Evolutionary conservation across 1,140 invertebrate genomes (phyloP), one percentile per base, ranked within the genome.

Genomic region (Neodiprion lecontei): DNA sequence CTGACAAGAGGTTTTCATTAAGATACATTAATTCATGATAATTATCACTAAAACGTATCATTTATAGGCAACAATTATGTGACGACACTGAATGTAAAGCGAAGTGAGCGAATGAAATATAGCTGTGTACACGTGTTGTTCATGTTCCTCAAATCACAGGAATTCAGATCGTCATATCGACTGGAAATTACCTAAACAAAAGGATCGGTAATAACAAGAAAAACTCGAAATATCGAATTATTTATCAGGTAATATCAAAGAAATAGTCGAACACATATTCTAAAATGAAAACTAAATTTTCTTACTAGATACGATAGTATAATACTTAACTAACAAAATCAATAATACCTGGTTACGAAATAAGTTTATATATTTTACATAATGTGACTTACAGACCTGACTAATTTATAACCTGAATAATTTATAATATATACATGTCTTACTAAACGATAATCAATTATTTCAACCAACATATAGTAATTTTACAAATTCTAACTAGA

Each of bases 181-280:
- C 28, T 40, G 1, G 28, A 40, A 40, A 40, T 40, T 40, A n/a
- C 23, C 70, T 67, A 65, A 53, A 74, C 70, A 47, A 23, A 70
- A 14, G 7, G 4, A 40, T 53, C 9, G 67, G 74, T 23, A 72
- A 40, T 75, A 8, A 7, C 53, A 74, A 74, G 50, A 72, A 74
- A 75, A 71, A 78, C 74, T 49, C 28, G 28, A 75, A 66, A 78
- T 67, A 21, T 74, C 69, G 72, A 53, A 48, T 48, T 72, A 72
- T 80, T 73, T 80, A 80, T 80, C 80, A 80, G 79, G 78, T 80
- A 73, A 68, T 75, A 74, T 12, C 68, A 67, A 76, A 78, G 74
- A 66, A 66, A 66, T 67, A 70, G 1, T 49, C 67, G 70, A 66
- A 10, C 14, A 47, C 9, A 74, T 70, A 40, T 28, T 65, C n/a